A percentile compares a stretch with the other conserved stretches of the same genome.
These are phyloP conservation scores for Prosopocoilus inquinatus DNA, from an alignment of 2,888 invertebrate species.

Conservation along the genomic window DNA sequence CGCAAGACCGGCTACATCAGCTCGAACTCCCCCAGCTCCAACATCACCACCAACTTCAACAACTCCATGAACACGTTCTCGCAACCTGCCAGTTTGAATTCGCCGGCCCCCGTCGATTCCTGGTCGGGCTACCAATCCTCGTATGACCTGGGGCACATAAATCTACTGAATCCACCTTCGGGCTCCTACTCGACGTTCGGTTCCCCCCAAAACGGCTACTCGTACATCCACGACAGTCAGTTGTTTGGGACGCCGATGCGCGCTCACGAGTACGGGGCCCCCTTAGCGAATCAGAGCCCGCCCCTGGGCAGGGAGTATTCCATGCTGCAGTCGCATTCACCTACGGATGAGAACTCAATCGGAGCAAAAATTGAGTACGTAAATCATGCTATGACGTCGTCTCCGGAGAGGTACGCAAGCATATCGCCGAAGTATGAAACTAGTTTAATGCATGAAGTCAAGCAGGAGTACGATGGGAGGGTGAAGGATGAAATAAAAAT, in stretches of 20 bases:
- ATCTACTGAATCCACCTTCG: conserved; percentile 66
- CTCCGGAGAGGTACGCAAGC: conserved; percentile 60
- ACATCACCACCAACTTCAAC: conserved; percentile 51
- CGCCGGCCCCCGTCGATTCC: conserved; percentile 64
- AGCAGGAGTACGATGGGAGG: conserved; percentile 51
- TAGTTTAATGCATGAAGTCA: conserved; percentile 53
- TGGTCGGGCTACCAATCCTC: conserved; percentile 75
- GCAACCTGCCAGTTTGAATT: conserved; percentile 51
- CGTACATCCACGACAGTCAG: conserved; percentile 69
- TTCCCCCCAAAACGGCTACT: conserved; percentile 58
- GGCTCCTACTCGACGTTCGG: conserved; percentile 64
- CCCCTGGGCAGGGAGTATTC: conserved; percentile 64
- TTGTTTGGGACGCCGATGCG: conserved; percentile 64
- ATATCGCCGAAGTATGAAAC: conserved; percentile 62
- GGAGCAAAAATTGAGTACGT: conserved; percentile 50
- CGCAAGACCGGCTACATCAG: conserved; percentile 81
- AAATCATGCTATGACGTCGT: conserved; percentile 47
- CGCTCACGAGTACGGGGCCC: conserved; percentile 62
- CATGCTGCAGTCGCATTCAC: conserved; percentile 64
- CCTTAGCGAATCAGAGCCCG: conserved; percentile 59
- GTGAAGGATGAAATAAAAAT: conserved; percentile 45
- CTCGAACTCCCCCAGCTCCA: conserved; percentile 67
- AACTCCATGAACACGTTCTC: conserved; percentile 56
- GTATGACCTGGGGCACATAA: conserved; percentile 74
- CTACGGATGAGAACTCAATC: conserved; percentile 50